Conservation (phyloP, 2,113 vertebrate genomes). For the Notarius quadriscutis region DNA sequence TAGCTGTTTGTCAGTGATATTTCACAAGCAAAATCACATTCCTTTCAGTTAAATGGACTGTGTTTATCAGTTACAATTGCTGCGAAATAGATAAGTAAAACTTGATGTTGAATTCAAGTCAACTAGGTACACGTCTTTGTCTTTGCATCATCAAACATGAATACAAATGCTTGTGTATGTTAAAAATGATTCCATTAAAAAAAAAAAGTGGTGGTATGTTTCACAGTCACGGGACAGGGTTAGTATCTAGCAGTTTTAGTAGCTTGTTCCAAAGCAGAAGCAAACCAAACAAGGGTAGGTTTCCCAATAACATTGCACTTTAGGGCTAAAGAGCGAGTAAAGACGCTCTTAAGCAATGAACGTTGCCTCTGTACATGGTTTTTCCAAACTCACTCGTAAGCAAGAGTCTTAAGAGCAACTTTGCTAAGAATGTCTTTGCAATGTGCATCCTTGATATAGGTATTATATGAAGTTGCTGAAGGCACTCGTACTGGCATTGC, state of each 20-base stretch:
- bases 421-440: no score
- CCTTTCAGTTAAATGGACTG: not conserved
- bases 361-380: no score
- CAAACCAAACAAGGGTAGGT: not conserved
- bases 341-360: no score
- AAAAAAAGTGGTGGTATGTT: not conserved
- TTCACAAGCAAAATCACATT: not conserved
- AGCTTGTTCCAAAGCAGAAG: not conserved
- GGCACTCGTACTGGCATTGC: no score
- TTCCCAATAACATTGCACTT: no score
- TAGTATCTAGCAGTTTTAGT: not conserved
- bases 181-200: not conserved
- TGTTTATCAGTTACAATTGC: not conserved
- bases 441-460: no score
- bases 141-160: not conserved
- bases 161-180: not conserved
- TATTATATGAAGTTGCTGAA: no score
- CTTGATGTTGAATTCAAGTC: not conserved
- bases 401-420: no score
- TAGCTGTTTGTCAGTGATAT: not conserved
- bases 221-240: not conserved
- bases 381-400: no score
- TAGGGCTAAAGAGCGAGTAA: no score
- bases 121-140: not conserved
- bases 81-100: not conserved